Evolutionary conservation across 1,140 invertebrate species (phyloP).

Genomic region (Caligus rogercresseyi): DNA sequence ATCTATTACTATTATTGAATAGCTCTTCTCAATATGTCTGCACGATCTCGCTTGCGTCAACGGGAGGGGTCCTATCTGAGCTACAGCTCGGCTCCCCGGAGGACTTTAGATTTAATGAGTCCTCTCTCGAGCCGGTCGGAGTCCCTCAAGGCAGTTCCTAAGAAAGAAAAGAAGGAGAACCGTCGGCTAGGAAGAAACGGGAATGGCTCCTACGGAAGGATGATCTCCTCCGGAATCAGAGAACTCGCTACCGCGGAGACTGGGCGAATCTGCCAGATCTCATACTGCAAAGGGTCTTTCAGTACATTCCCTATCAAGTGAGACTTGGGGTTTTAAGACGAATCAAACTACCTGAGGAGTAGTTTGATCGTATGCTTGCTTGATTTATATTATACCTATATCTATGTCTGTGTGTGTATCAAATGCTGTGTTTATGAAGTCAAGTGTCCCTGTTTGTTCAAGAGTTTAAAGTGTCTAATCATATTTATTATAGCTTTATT

Average conservation of each 20-base stretch:
- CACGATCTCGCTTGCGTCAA: neutral
- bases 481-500: too few relatives aligned
- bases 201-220: neutral
- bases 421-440: too few relatives aligned
- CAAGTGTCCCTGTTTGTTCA: too few relatives aligned
- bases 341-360: conserved; percentile 33
- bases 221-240: neutral
- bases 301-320: conserved; percentile 33
- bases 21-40: too few relatives aligned
- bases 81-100: neutral
- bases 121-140: neutral
- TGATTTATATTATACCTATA: too few relatives aligned
- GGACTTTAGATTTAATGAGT: neutral
- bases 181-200: neutral
- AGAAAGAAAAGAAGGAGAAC: neutral
- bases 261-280: conserved; percentile 57
- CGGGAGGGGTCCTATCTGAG: neutral
- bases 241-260: conserved; percentile 12
- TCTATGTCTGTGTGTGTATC: too few relatives aligned
- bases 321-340: conserved; percentile 37
- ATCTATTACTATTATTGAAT: too few relatives aligned
- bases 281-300: conserved; percentile 54
- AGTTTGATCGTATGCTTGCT: neutral
- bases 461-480: too few relatives aligned
- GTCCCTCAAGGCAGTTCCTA: neutral